Evolutionary conservation across 2,888 invertebrate species (phyloP).

Genomic region (Mylabris sibirica): DNA sequence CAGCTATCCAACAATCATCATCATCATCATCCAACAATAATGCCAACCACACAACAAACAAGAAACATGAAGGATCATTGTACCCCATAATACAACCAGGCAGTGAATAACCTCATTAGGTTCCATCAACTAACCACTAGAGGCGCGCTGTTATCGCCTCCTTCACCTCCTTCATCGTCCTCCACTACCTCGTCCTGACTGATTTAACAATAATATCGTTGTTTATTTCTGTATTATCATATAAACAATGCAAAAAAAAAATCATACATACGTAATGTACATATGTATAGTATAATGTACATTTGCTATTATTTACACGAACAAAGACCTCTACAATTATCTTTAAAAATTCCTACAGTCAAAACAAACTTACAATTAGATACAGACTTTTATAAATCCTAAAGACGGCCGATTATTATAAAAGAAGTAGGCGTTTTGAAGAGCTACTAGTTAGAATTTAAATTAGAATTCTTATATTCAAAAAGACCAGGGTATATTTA

Average conservation of each 20-base stretch:
- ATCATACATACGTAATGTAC: neutral
- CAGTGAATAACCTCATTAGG: conserved; percentile 35
- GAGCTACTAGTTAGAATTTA: no score
- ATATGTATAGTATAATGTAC: neutral
- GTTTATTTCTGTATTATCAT: conserved; percentile 21
- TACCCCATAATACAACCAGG: conserved; percentile 24
- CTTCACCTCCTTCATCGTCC: neutral
- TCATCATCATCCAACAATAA: conserved; percentile 17
- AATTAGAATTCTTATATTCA: no score
- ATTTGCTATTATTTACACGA: neutral
- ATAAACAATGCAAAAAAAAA: conserved; percentile 20
- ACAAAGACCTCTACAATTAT: neutral
- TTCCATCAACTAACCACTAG: conserved; percentile 29
- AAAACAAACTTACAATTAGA: neutral
- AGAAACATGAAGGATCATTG: conserved; percentile 32
- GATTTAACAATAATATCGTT: conserved; percentile 32
- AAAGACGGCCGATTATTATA: neutral
- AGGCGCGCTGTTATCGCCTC: conserved; percentile 31
- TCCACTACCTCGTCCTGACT: conserved; percentile 20
- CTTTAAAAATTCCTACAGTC: neutral
- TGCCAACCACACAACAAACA: conserved; percentile 24
- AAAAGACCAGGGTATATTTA: neutral
- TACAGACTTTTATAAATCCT: neutral
- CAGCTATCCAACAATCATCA: conserved; percentile 19
- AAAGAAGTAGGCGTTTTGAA: neutral